Percentiles rank a stretch among this genome's conserved stretches.
Conservation (phyloP, 2,797 vertebrate species). For the Holocentrus rufus region DNA sequence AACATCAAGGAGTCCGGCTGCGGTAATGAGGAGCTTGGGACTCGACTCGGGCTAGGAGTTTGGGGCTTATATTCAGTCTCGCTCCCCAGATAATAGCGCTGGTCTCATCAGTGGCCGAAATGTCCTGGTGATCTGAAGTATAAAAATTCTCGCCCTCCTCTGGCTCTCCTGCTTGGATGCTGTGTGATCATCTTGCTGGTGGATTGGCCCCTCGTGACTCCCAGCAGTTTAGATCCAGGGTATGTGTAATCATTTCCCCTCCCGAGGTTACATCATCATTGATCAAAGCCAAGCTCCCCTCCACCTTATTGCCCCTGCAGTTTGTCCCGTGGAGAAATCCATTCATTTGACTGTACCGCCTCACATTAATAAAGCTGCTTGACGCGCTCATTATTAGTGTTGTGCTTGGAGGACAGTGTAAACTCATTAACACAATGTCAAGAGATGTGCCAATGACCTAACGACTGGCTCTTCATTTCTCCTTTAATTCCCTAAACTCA, state of each 20-base stretch:
- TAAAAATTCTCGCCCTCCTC: slow-evolving; percentile 19
- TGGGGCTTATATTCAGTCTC: slow-evolving; percentile 23
- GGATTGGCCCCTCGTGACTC: slow-evolving; percentile 18
- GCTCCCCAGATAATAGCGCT: slow-evolving; percentile 24
- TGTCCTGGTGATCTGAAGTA: slow-evolving; percentile 42
- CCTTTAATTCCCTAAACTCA: neutral
- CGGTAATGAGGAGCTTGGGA: slow-evolving; percentile 66
- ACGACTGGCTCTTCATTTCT: slow-evolving; percentile 37
- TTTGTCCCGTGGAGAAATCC: slow-evolving; percentile 49
- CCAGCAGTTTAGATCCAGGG: slow-evolving; percentile 39
- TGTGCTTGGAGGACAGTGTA: slow-evolving; percentile 26
- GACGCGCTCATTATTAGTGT: slow-evolving; percentile 53
- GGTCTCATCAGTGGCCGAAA: slow-evolving; percentile 45
- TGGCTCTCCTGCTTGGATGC: neutral
- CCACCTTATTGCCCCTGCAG: slow-evolving; percentile 50
- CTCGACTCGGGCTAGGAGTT: slow-evolving; percentile 25
- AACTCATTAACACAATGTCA: slow-evolving; percentile 41
- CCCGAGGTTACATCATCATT: slow-evolving; percentile 60
- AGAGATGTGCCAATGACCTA: slow-evolving; percentile 15
- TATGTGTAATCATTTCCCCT: slow-evolving; percentile 65
- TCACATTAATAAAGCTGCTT: slow-evolving; percentile 54
- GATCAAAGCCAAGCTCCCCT: slow-evolving; percentile 57
- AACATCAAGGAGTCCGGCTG: slow-evolving; percentile 58
- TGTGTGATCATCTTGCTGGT: neutral
- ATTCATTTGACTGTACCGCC: slow-evolving; percentile 41